Evolutionary conservation across 2,797 vertebrate genomes (phyloP).

Genomic region (Ambastaia sidthimunki): DNA sequence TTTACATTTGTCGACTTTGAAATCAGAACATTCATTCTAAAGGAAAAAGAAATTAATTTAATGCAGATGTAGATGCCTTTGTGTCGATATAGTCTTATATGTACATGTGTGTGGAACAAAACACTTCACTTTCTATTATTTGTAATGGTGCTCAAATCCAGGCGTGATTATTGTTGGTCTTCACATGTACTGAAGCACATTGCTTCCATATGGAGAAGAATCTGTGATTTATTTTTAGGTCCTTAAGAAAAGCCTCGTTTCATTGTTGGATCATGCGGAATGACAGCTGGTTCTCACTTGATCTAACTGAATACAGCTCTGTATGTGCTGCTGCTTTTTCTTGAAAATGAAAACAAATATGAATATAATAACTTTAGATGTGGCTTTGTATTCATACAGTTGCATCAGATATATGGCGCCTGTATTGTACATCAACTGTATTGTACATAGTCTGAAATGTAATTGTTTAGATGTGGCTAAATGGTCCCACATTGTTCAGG

Average conservation of each 20-base stretch:
- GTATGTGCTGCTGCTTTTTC: conserved; percentile 8
- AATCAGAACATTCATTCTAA: conserved; percentile 7
- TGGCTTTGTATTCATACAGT: conserved; percentile 15
- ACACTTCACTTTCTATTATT: conserved; percentile 16
- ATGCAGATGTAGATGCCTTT: conserved; percentile 35
- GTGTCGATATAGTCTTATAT: conserved; percentile 7
- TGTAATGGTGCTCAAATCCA: conserved; percentile 33
- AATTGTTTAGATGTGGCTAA: background rate
- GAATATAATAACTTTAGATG: conserved; percentile 3
- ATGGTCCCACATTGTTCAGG: background rate
- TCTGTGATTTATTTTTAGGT: conserved; percentile 16
- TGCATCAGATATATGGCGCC: conserved; percentile 13
- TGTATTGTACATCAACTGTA: conserved; percentile 6
- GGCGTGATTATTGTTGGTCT: conserved; percentile 8
- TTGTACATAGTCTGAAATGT: background rate
- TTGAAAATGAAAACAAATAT: conserved; percentile 17
- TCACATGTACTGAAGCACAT: conserved; percentile 15
- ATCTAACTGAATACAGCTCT: conserved; percentile 13
- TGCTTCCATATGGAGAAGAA: conserved; percentile 41
- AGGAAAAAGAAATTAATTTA: conserved; percentile 5
- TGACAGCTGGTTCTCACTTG: conserved; percentile 22
- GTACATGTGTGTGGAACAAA: conserved; percentile 6
- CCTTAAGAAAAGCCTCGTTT: conserved; percentile 2
- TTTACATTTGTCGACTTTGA: conserved; percentile 21
- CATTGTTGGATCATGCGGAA: background rate